These are phyloP conservation scores for Drosophila littoralis DNA, from an alignment of 1,140 invertebrate species.

Conservation along the genomic window DNA sequence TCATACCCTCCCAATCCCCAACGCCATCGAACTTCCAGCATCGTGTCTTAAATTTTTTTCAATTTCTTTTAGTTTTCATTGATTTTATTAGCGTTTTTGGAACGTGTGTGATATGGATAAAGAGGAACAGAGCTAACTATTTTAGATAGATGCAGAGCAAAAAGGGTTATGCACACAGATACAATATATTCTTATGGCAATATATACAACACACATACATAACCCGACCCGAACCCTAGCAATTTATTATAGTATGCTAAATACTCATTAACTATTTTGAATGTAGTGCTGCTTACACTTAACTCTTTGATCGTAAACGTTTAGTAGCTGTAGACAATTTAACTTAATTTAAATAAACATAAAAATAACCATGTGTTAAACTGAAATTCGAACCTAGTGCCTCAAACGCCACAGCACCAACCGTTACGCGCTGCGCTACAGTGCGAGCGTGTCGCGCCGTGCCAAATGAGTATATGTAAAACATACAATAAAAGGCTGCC, in stretches of 20 bases:
- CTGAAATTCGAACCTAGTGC: conserved; percentile 90
- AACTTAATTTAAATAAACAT: conserved; percentile 49
- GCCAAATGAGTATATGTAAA: neutral
- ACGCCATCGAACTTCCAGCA: conserved; percentile 49
- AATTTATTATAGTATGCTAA: conserved; percentile 36
- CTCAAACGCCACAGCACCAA: conserved; percentile 92
- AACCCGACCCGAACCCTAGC: conserved; percentile 12
- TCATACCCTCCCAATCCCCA: conserved; percentile 15
- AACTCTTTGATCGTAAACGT: conserved; percentile 28
- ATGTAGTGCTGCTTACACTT: conserved; percentile 47
- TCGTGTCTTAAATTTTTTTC: conserved; percentile 62
- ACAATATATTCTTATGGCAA: conserved; percentile 39
- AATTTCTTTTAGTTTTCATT: conserved; percentile 23
- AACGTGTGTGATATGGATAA: conserved; percentile 56
- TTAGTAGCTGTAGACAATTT: conserved; percentile 41
- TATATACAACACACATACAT: conserved; percentile 22
- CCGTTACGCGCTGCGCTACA: conserved; percentile 90
- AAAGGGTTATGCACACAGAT: conserved; percentile 9
- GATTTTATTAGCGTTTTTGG: conserved; percentile 23
- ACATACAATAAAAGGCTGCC: no score
- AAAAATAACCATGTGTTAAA: neutral
- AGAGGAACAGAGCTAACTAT: conserved; percentile 37
- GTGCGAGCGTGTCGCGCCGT: accelerated
- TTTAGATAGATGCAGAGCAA: conserved; percentile 36
- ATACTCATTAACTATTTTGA: conserved; percentile 44